These are phyloP conservation scores for Campoplex nolae DNA, from an alignment of 2,888 invertebrate genomes.

Conservation along the genomic window DNA sequence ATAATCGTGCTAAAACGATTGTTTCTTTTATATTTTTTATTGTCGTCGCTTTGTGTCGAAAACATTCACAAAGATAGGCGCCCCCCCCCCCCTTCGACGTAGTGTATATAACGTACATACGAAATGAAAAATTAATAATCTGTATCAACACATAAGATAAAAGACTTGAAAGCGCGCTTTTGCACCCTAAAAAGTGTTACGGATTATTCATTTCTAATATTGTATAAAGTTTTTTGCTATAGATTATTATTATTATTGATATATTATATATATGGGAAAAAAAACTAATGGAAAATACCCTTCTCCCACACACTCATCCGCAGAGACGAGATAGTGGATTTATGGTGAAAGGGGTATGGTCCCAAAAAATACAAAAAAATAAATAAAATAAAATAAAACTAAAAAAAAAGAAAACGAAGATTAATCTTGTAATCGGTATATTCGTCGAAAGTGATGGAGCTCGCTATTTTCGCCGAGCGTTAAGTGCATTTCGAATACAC, in stretches of 20 bases:
- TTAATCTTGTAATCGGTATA: constrained; percentile 46
- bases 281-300: constrained; percentile 77
- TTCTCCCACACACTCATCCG: constrained; percentile 82
- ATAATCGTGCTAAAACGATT: constrained; percentile 31
- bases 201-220: constrained; percentile 62
- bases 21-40: constrained; percentile 36
- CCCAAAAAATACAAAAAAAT: constrained; percentile 64
- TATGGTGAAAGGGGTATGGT: constrained; percentile 82
- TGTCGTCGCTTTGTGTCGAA: constrained; percentile 20
- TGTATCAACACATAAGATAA: constrained; percentile 55
- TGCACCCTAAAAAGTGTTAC: constrained; percentile 52
- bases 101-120: constrained; percentile 16
- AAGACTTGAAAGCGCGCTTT: constrained; percentile 64
- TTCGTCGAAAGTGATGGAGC: constrained; percentile 45
- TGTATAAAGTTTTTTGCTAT: constrained; percentile 66
- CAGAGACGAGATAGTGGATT: constrained; percentile 82
- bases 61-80: constrained; percentile 28
- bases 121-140: constrained; percentile 24
- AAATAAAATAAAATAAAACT: neutral
- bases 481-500: constrained; percentile 60
- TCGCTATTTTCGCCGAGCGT: constrained; percentile 47
- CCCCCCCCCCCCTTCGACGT: neutral
- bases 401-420: constrained; percentile 13
- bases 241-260: constrained; percentile 58
- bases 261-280: constrained; percentile 40